phyloP scores from a whole-genome alignment of 2,797 vertebrate genomes.

The Amniataba percoides region DNA sequence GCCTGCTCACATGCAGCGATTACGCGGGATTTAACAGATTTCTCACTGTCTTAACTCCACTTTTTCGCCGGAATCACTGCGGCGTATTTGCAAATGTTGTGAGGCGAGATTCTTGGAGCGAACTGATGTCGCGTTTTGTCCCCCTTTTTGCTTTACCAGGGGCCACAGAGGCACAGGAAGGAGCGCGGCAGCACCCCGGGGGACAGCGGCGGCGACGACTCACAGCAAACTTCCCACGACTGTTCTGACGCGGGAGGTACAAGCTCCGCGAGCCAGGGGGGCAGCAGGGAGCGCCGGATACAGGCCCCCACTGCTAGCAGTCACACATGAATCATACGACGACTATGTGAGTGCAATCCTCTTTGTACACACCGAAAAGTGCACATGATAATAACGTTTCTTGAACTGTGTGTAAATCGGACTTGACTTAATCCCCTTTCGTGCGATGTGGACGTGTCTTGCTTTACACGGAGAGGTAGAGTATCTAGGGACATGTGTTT shows the following conservation, averaged over 20 bases:
- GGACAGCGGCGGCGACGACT: slow-evolving; percentile 82
- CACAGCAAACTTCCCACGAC: slow-evolving; percentile 88
- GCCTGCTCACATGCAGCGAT: slow-evolving; percentile 25
- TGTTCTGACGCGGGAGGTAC: slow-evolving; percentile 88
- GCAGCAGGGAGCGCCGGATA: slow-evolving; percentile 87
- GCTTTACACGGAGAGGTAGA: slow-evolving; percentile 24
- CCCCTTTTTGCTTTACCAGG: slow-evolving; percentile 79
- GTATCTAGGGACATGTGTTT: slow-evolving; percentile 23
- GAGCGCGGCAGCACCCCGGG: slow-evolving; percentile 89
- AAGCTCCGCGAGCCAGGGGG: slow-evolving; percentile 87
- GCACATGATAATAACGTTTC: slow-evolving; percentile 43
- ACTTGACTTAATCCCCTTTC: slow-evolving; percentile 61
- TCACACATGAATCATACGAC: slow-evolving; percentile 92
- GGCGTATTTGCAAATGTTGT: slow-evolving; percentile 12
- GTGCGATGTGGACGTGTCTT: slow-evolving; percentile 48
- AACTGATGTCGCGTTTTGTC: slow-evolving; percentile 37
- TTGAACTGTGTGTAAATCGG: slow-evolving; percentile 61
- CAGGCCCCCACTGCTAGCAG: slow-evolving; percentile 89
- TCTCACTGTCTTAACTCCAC: slow-evolving; percentile 30
- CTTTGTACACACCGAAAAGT: slow-evolving; percentile 54
- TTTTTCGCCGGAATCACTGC: slow-evolving; percentile 26
- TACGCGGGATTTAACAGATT: slow-evolving; percentile 55
- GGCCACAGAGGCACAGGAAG: slow-evolving; percentile 92
- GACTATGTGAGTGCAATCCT: slow-evolving; percentile 93
- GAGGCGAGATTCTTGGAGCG: slow-evolving; percentile 17